Base-by-base conservation (phyloP, 2,113 vertebrate genomes). In the Nymphicus hollandicus region DNA sequence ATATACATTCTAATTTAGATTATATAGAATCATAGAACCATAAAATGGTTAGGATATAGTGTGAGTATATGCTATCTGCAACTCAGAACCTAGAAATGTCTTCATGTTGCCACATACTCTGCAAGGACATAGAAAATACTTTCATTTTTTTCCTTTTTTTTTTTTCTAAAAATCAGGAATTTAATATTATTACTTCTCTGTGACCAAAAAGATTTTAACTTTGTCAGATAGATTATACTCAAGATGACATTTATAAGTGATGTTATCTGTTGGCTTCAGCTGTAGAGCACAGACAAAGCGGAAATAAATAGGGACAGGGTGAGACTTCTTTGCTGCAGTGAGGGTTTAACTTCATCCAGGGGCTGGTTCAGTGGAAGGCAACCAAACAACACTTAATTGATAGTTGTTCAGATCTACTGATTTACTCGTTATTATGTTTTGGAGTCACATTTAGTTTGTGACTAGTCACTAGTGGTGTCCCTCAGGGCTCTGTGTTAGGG, bases 231-330 rank as follows among this genome's bases (percentile, higher is more conserved):
- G 88, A 94, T 97, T 97, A 91, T 95, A 80, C 44, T 86, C 66
- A 95, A 89, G 44, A 72, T 97, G 96, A 96, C 94, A 96, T 96
- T 97, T 97, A 91, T 93, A 97, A 96, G 90, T 80, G 46, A 95
- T 95, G 65, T 46, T 96, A 72, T 95, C 93, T n/a, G 10, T 74
- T 85, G 79, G 60, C 80, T 95, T 73, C 87, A 93, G 86, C 43
- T 35, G 25, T 86, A 95, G 56, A 96, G 78, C 88, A 92, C 58
- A 90, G 25, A 89, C 50, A 88, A 89, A 10, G 6, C 82, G 91
- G 79, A 94, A 96, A 85, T 53, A 76, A 37, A 28, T 17, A 76
- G 39, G 41, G 49, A 31, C 22, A 47, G 9, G 24, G 13, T 20
- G 87, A 68, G 17, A 83, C 39, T 91, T 92, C 77, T 80, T 86